Evolutionary conservation across 2,888 invertebrate genomes (phyloP), one percentile per base, ranked within the genome.

Genomic region (Chymomyza procnemis): DNA sequence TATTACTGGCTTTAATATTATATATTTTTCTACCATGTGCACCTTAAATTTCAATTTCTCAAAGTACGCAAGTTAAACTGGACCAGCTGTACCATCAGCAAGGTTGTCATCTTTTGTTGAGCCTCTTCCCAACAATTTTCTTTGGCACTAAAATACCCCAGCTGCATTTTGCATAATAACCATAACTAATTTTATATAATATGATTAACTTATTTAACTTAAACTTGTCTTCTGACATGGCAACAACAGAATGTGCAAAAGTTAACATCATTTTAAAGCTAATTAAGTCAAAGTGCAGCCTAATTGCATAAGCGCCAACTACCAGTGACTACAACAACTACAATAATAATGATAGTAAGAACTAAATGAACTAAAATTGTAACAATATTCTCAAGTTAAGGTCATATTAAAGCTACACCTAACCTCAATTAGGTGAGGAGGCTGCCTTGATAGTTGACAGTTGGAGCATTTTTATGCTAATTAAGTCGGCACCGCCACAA

Each of bases 401-500:
- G 34, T 12, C 34, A 18, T n/a, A 50, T 50, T 50, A 50, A 19
- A 50, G 50, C 50, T 50, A 18, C 50, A 50, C 50, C 50, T 50
- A 50, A 50, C 50, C 50, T 50, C 77, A 81, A 81, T 81, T 81
- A 81, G 71, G 64, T 56, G 47, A 61, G 61, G 55, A 22, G 52
- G 61, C 71, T 66, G 72, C 58, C 61, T 18, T 65, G 70, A 61
- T 59, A 64, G 22, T 50, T 19, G 41, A 48, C 47, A 41, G 47
- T 50, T 34, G 18, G 16, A 50, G 6, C 50, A n/a, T 50, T 50
- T 50, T n/a, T 62, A 30, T 54, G 79, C 83, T 83, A 85, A 83
- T 83, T 83, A 83, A 85, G 85, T 83, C 83, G 74, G 75, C 77
- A 73, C 47, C 84, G 0, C 83, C 85, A 85, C 83, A 75, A 80